Conservation (phyloP, 2,888 invertebrate species). For the Serripes groenlandicus region DNA sequence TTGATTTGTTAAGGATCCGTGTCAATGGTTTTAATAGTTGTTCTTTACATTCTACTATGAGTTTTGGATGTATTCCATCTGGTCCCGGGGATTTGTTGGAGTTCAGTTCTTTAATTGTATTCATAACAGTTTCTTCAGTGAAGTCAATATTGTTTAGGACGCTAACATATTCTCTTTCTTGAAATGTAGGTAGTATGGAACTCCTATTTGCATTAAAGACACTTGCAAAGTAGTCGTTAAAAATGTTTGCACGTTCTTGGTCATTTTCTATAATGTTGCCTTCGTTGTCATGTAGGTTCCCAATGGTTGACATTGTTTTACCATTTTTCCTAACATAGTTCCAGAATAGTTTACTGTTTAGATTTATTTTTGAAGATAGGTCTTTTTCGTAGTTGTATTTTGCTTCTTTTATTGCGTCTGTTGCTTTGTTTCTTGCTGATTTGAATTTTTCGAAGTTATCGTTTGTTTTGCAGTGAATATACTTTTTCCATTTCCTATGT, state of each 20-base stretch:
- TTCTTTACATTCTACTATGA: not conserved
- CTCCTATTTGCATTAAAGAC: not conserved
- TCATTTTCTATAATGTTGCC: not conserved
- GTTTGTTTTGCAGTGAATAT: not conserved
- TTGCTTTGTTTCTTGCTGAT: not conserved
- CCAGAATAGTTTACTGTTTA: not conserved
- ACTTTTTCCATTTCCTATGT: conserved; percentile 6
- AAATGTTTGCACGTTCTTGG: not conserved
- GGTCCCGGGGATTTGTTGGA: not conserved
- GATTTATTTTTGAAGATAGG: not conserved
- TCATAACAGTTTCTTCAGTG: not conserved
- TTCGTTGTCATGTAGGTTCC: not conserved
- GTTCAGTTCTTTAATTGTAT: not conserved
- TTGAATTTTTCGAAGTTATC: not conserved
- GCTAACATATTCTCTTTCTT: not conserved
- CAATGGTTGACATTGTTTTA: not conserved
- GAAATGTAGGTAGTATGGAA: not conserved
- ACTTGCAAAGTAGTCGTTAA: not conserved
- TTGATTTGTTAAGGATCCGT: not conserved
- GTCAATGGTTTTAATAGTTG: not conserved
- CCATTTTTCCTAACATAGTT: not conserved
- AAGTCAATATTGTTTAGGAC: not conserved
- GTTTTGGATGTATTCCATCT: not conserved
- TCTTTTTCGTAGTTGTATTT: not conserved
- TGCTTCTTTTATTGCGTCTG: not conserved